These are phyloP conservation scores for Stenoptilia bipunctidactyla DNA, from an alignment of 2,888 invertebrate species.

Conservation along the genomic window DNA sequence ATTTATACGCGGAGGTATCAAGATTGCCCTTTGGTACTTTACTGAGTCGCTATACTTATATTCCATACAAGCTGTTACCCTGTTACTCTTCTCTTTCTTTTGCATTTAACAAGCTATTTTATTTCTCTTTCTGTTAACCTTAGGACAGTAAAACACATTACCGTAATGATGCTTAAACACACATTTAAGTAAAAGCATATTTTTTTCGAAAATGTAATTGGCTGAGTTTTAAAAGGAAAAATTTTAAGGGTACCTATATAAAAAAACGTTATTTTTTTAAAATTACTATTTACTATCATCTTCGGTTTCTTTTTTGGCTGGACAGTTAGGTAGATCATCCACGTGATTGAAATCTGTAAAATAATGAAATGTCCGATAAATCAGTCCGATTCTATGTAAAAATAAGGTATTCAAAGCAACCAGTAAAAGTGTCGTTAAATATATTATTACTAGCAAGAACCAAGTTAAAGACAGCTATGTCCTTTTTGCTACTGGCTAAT, in stretches of 20 bases:
- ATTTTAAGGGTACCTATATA: neutral
- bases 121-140: conserved; percentile 12
- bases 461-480: too few relatives aligned
- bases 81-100: conserved; percentile 29
- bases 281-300: conserved; percentile 11
- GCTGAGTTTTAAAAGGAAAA: conserved; percentile 23
- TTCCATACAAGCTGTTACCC: conserved; percentile 63
- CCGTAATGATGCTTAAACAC: conserved; percentile 69
- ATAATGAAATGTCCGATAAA: too few relatives aligned
- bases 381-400: too few relatives aligned
- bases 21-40: conserved; percentile 48
- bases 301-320: conserved; percentile 14
- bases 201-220: conserved; percentile 46
- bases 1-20: conserved; percentile 22
- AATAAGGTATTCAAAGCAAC: too few relatives aligned
- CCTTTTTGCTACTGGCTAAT: too few relatives aligned
- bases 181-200: conserved; percentile 65
- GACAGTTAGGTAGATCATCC: conserved; percentile 42
- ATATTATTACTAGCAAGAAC: too few relatives aligned
- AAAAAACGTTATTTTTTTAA: neutral
- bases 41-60: conserved; percentile 57
- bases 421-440: too few relatives aligned
- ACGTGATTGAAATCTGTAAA: conserved; percentile 47
- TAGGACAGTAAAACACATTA: conserved; percentile 51
- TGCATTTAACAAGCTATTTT: conserved; percentile 32